Evolutionary conservation across 2,888 invertebrate genomes (phyloP).

Genomic region (Brenthis daphne): DNA sequence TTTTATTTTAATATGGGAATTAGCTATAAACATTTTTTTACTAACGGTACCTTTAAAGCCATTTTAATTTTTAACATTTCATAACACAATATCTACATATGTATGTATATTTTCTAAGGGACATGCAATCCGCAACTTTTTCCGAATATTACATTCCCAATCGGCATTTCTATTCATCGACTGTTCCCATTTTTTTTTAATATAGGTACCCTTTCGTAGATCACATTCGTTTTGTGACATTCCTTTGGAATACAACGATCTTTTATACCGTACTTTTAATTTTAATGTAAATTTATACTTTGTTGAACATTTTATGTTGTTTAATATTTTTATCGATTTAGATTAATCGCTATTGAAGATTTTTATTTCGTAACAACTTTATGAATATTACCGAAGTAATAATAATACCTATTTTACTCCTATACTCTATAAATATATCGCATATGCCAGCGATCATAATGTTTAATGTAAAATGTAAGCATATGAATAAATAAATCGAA

Average conservation of each 20-base stretch:
- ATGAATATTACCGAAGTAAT: conserved; percentile 41
- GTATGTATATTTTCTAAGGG: not conserved
- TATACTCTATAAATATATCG: conserved; percentile 51
- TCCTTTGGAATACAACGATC: conserved; percentile 74
- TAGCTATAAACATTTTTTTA: too few relatives aligned
- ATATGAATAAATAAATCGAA: conserved; percentile 68
- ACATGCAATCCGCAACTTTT: conserved; percentile 9
- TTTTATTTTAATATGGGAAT: too few relatives aligned
- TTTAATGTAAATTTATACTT: conserved; percentile 76
- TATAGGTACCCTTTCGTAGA: conserved; percentile 42
- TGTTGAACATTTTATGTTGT: conserved; percentile 66
- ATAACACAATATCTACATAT: not conserved
- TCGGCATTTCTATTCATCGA: conserved; percentile 64
- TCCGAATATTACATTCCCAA: conserved; percentile 21
- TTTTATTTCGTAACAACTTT: too few relatives aligned
- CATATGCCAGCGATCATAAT: conserved; percentile 58
- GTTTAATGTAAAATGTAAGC: conserved; percentile 63
- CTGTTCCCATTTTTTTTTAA: too few relatives aligned
- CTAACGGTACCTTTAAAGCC: too few relatives aligned
- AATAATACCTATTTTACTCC: conserved; percentile 45
- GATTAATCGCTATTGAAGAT: conserved; percentile 36
- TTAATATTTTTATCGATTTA: conserved; percentile 46
- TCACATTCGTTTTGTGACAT: conserved; percentile 60
- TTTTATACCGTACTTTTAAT: conserved; percentile 55
- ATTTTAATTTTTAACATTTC: not conserved